phyloP scores from a whole-genome alignment of 2,113 vertebrate genomes.

The Dolichallabes microphthalmus region DNA sequence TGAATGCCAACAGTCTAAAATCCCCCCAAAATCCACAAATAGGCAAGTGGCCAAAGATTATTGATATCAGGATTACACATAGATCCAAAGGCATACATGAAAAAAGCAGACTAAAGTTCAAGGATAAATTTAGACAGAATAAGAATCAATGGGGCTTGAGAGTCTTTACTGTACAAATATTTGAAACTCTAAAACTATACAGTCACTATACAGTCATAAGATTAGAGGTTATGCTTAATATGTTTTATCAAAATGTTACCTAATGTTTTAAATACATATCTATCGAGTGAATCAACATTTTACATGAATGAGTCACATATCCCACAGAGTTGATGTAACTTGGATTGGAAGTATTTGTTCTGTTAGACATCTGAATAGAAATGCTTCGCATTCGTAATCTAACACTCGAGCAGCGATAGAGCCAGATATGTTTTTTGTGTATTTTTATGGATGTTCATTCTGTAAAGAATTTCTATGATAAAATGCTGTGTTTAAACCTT shows the following conservation, averaged over 20 bases:
- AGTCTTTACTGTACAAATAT: not conserved
- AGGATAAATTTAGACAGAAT: not conserved
- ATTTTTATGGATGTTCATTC: not conserved
- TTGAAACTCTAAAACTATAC: not conserved
- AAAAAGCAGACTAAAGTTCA: not conserved
- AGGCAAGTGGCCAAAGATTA: conserved; percentile 8
- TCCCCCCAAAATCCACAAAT: not conserved
- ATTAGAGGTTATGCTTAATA: not conserved
- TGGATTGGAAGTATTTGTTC: not conserved
- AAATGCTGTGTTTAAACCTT: not conserved
- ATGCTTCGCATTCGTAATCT: not conserved
- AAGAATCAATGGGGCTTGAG: not conserved
- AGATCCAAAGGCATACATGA: not conserved
- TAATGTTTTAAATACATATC: not conserved
- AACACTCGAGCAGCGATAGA: not conserved
- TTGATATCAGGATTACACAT: not conserved
- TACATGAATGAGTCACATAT: not conserved
- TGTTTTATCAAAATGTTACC: not conserved
- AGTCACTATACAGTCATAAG: not conserved
- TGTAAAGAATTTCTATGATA: not conserved
- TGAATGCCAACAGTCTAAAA: not conserved
- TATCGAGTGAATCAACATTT: not conserved
- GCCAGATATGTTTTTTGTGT: not conserved
- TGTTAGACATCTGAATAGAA: not conserved
- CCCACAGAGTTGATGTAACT: not conserved